Evolutionary conservation across 2,113 vertebrate genomes (phyloP).

Genomic region (Rhabdornis inornatus): DNA sequence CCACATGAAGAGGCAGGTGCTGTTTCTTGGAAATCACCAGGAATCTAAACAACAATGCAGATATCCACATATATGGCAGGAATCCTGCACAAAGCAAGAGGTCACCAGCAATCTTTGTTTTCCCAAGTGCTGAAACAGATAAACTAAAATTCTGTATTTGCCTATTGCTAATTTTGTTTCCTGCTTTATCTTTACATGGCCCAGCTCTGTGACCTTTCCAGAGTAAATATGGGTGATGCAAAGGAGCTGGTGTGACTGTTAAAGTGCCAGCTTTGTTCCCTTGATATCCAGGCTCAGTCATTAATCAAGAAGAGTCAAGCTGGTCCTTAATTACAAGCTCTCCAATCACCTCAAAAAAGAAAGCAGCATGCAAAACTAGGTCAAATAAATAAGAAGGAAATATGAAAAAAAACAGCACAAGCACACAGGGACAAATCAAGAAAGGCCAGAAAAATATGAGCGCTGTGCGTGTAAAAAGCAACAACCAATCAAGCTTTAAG

Average conservation of each 20-base stretch:
- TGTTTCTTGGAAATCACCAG: background rate
- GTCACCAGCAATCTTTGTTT: background rate
- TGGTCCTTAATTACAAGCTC: conserved; percentile 3
- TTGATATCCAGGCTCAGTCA: background rate
- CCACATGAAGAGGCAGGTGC: rapidly evolving
- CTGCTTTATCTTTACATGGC: background rate
- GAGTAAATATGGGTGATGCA: background rate
- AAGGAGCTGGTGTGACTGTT: background rate
- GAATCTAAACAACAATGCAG: background rate
- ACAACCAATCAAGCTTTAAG: background rate
- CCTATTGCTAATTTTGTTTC: background rate
- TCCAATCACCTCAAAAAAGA: conserved; percentile 24
- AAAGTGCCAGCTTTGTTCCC: background rate
- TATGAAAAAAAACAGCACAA: background rate
- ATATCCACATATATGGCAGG: rapidly evolving
- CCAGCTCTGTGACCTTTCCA: background rate
- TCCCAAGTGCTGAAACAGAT: background rate
- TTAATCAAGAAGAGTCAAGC: conserved; percentile 29
- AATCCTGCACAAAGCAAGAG: background rate
- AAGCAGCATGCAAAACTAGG: background rate
- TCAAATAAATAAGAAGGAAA: conserved; percentile 1
- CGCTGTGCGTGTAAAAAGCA: background rate
- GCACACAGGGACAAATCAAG: background rate
- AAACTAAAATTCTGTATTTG: background rate
- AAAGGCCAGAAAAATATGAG: background rate